Evolutionary conservation across 2,113 vertebrate species (phyloP).

Genomic region (Leuciscus idus): DNA sequence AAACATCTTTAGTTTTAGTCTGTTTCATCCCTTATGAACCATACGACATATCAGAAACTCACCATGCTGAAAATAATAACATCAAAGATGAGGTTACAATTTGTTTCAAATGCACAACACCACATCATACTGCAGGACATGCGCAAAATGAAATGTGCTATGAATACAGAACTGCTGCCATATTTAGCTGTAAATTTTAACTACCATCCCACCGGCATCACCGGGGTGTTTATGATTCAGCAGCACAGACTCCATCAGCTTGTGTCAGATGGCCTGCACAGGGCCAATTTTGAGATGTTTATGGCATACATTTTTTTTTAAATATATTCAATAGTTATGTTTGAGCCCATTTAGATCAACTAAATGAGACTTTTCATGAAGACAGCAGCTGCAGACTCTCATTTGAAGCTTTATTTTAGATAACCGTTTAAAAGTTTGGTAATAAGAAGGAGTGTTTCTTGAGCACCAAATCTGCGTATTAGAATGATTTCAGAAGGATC

Average conservation of each 20-base stretch:
- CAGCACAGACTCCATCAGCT: neutral
- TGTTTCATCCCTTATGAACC: neutral
- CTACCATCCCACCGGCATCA: neutral
- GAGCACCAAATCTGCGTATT: too few relatives aligned
- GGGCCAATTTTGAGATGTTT: neutral
- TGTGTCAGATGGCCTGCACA: neutral
- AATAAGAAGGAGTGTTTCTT: too few relatives aligned
- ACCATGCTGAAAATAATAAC: neutral
- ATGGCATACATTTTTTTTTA: neutral
- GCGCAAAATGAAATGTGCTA: neutral
- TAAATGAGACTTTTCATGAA: neutral
- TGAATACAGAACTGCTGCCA: neutral
- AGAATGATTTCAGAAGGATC: too few relatives aligned
- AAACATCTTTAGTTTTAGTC: neutral
- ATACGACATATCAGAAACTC: neutral
- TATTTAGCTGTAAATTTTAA: constrained; percentile 21
- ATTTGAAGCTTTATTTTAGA: neutral
- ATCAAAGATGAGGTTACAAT: neutral
- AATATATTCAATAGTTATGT: neutral
- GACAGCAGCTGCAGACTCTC: neutral
- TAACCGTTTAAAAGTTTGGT: neutral
- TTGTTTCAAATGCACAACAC: neutral
- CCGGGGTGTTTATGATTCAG: constrained; percentile 6
- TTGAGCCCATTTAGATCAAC: neutral
- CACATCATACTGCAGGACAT: constrained; percentile 4